Evolutionary conservation across 2,113 vertebrate genomes (phyloP).

Genomic region (Ctenomys sociabilis): DNA sequence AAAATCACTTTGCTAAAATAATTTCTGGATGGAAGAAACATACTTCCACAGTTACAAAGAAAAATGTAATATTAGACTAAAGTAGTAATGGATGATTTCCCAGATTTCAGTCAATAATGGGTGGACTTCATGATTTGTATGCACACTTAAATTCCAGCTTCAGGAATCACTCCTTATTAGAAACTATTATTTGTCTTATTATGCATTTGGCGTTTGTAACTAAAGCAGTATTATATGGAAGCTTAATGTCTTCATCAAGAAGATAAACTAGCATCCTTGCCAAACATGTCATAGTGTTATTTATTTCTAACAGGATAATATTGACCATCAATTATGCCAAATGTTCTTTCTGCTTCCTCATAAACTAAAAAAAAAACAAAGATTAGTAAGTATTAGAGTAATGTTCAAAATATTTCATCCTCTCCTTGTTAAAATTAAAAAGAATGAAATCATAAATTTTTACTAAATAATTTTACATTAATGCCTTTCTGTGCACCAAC

Average conservation of each 20-base stretch:
- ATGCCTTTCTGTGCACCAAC: background rate
- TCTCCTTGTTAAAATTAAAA: conserved; percentile 32
- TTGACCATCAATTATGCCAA: background rate
- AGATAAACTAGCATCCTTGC: background rate
- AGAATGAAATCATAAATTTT: background rate
- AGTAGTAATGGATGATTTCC: background rate
- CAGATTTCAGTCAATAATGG: background rate
- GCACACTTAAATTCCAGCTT: background rate
- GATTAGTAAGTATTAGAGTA: background rate
- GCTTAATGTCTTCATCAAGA: background rate
- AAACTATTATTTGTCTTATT: background rate
- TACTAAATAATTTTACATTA: background rate
- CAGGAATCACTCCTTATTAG: background rate
- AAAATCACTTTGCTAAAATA: background rate
- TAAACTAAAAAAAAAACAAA: conserved; percentile 31
- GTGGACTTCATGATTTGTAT: background rate
- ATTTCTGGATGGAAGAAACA: background rate
- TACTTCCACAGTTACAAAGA: background rate
- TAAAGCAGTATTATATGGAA: conserved; percentile 6
- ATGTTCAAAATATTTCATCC: background rate
- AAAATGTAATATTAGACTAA: background rate
- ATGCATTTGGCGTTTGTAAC: background rate
- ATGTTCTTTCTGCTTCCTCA: background rate
- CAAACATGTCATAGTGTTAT: background rate
- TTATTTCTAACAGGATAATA: conserved; percentile 14